Evolutionary conservation across 2,113 vertebrate species (phyloP).

Genomic region (Clupea harengus): DNA sequence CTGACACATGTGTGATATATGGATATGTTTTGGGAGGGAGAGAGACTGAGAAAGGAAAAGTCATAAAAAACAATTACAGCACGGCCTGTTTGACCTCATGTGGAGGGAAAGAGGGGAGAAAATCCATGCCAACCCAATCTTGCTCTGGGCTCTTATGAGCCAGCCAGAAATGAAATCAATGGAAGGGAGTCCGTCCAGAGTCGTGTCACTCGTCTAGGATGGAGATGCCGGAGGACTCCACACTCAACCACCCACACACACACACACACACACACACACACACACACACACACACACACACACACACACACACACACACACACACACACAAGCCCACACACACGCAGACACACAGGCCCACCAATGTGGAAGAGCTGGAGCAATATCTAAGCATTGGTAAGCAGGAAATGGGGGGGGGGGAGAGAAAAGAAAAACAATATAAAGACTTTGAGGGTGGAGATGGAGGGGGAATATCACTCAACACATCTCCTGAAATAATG

Average conservation of each 20-base stretch:
- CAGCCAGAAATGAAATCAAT: constrained; percentile 71
- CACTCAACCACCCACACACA: neutral
- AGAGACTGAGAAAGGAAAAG: constrained; percentile 42
- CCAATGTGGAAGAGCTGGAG: neutral
- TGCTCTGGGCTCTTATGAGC: constrained; percentile 60
- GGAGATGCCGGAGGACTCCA: constrained; percentile 44
- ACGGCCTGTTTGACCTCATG: constrained; percentile 64
- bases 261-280: neutral
- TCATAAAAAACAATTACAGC: constrained; percentile 72
- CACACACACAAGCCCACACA: neutral
- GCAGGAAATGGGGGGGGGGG: neutral
- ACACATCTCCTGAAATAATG: neutral
- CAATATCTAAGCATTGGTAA: constrained; percentile 1
- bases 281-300: neutral
- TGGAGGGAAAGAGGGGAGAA: constrained; percentile 44
- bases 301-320: neutral
- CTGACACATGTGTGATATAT: constrained; percentile 63
- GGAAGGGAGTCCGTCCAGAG: constrained; percentile 57
- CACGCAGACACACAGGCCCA: neutral
- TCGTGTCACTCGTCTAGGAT: constrained; percentile 58
- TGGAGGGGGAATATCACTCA: neutral
- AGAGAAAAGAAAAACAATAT: constrained; percentile 4
- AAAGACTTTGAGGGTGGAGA: neutral
- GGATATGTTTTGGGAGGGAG: constrained; percentile 57
- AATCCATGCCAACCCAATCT: constrained; percentile 74